Evolutionary conservation across 2,888 invertebrate species (phyloP).

Genomic region (Oxyscelio sp.): DNA sequence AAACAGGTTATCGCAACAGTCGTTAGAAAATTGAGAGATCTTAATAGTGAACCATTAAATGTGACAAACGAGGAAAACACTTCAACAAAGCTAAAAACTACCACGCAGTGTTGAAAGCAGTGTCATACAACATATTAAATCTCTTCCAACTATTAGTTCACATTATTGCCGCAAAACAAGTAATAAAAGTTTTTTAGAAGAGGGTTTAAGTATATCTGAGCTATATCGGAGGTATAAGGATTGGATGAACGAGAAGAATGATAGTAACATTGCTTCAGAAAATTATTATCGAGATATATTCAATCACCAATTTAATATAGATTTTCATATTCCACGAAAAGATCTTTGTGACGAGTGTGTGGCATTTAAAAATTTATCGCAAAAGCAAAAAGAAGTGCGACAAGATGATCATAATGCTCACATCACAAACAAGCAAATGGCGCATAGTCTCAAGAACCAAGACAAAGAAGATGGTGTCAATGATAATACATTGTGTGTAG

Average conservation of each 20-base stretch:
- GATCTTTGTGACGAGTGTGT: slow-evolving; percentile 7
- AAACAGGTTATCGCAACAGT: neutral
- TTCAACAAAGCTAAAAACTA: neutral
- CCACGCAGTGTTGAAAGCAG: neutral
- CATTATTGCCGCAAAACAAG: slow-evolving; percentile 18
- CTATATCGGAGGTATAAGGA: neutral
- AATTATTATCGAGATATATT: slow-evolving; percentile 1
- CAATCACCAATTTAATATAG: slow-evolving; percentile 6
- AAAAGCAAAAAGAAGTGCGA: neutral
- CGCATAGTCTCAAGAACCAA: neutral
- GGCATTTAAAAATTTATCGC: neutral
- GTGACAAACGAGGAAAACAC: slow-evolving; percentile 3
- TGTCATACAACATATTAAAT: slow-evolving; percentile 16
- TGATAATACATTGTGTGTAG: neutral
- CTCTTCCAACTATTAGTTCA: neutral
- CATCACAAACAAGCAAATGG: neutral
- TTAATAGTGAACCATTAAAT: neutral
- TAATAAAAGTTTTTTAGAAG: neutral
- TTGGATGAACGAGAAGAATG: neutral
- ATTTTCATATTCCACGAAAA: neutral
- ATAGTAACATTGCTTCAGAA: slow-evolving; percentile 7
- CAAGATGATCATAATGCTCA: neutral
- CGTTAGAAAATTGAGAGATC: neutral
- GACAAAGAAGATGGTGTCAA: slow-evolving; percentile 6
- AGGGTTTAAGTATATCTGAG: neutral